Percentiles rank a stretch among this genome's conserved stretches.
Evolutionary conservation across 2,888 invertebrate species (phyloP).

Genomic region (Didymodactylos carnosus): DNA sequence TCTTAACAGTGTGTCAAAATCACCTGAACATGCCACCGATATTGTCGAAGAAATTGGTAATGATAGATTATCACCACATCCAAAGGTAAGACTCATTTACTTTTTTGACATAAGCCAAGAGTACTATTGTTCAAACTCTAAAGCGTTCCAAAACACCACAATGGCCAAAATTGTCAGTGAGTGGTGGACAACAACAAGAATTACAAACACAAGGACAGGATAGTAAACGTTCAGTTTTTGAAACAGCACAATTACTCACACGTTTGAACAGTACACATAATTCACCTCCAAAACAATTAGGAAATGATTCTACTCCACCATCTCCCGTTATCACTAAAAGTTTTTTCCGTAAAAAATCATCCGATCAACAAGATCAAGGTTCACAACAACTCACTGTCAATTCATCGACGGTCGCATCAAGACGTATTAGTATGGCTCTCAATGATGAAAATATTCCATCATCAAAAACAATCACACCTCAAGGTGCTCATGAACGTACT

Average conservation of each 20-base stretch:
- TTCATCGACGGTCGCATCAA: background rate
- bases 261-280: background rate
- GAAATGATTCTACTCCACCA: background rate
- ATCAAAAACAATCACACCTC: background rate
- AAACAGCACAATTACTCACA: background rate
- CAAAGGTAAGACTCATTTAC: background rate
- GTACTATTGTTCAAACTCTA: background rate
- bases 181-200: background rate
- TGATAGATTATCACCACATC: background rate
- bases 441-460: background rate
- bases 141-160: background rate
- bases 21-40: background rate
- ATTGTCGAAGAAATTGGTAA: background rate
- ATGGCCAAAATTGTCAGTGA: background rate
- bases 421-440: background rate
- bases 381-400: background rate
- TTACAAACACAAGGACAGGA: no score
- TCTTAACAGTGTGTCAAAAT: background rate
- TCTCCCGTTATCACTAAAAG: background rate
- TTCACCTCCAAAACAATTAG: background rate
- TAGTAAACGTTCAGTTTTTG: background rate
- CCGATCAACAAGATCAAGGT: background rate
- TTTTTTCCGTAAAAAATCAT: background rate
- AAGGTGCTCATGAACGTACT: background rate
- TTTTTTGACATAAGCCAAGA: no score